phyloP scores from a whole-genome alignment of 1,140 invertebrate species.

The Drosophila rhopaloa region DNA sequence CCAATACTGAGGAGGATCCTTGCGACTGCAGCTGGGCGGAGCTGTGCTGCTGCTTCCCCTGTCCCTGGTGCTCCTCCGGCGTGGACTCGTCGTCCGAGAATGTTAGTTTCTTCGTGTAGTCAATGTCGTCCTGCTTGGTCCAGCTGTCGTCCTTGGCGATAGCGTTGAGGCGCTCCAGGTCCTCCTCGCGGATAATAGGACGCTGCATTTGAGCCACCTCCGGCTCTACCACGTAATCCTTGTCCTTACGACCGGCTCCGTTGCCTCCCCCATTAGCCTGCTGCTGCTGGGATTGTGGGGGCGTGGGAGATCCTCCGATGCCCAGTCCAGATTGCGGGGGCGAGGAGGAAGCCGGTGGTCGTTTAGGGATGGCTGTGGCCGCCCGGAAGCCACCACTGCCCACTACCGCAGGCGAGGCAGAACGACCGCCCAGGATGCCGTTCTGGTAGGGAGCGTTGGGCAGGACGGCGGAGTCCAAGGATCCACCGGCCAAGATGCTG shows the following conservation, averaged over 20 bases:
- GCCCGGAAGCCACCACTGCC: constrained; percentile 66
- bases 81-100: constrained; percentile 96
- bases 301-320: constrained; percentile 44
- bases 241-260: constrained; percentile 64
- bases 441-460: constrained; percentile 68
- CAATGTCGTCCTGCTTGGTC: constrained; percentile 96
- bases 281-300: constrained; percentile 54
- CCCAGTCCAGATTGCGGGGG: constrained; percentile 38
- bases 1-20: constrained; percentile 43
- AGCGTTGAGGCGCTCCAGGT: constrained; percentile 95
- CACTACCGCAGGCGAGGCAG: constrained; percentile 72
- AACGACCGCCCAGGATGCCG: constrained; percentile 82
- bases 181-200: constrained; percentile 96
- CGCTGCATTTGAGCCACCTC: constrained; percentile 86
- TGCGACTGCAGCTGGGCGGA: constrained; percentile 32
- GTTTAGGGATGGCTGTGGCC: constrained; percentile 73
- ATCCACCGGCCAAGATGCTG: constrained; percentile 27
- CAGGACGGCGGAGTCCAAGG: constrained; percentile 11
- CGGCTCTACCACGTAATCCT: constrained; percentile 79
- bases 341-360: constrained; percentile 51
- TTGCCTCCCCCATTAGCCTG: constrained; percentile 67
- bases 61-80: constrained; percentile 76
- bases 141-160: constrained; percentile 95
- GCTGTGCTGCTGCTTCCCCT: constrained; percentile 38
- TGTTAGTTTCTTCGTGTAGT: constrained; percentile 97